Evolutionary conservation across 2,888 invertebrate genomes (phyloP).

Genomic region (Camptogramma bilineatum): DNA sequence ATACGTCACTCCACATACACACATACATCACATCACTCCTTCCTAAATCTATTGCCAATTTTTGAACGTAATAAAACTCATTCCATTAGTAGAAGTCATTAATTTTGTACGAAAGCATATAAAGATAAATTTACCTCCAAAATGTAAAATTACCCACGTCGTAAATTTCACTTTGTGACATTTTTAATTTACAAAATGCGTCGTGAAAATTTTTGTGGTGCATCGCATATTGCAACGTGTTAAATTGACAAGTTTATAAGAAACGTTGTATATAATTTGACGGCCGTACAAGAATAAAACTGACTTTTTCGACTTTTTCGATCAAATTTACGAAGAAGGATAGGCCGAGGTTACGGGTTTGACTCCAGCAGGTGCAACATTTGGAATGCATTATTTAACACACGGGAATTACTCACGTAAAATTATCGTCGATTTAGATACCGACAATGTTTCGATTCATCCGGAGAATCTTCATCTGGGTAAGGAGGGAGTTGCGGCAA

Average conservation of each 20-base stretch:
- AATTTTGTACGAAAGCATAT: conserved; percentile 4
- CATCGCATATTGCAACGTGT: conserved; percentile 13
- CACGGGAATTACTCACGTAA: too few species aligned
- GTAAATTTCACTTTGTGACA: conserved; percentile 31
- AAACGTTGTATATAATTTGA: neutral
- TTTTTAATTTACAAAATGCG: conserved; percentile 35
- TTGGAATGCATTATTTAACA: too few species aligned
- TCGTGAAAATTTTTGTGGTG: conserved; percentile 24
- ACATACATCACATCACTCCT: too few species aligned
- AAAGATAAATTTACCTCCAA: conserved; percentile 6
- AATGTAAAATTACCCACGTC: conserved; percentile 26
- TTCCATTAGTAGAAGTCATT: neutral
- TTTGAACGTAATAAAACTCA: neutral
- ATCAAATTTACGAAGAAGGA: too few species aligned
- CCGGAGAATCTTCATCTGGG: too few species aligned
- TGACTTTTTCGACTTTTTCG: too few species aligned
- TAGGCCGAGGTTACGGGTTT: too few species aligned
- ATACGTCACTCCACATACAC: too few species aligned
- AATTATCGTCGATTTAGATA: too few species aligned
- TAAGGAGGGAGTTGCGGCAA: too few species aligned
- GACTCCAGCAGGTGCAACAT: too few species aligned
- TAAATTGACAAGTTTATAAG: neutral
- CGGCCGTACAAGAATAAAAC: neutral
- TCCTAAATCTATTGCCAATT: neutral
- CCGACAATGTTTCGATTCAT: too few species aligned